Percentiles rank a stretch among this genome's conserved stretches.
These are phyloP conservation scores for Corella eumyota DNA, from an alignment of 23 tunicate species.

Conservation along the genomic window DNA sequence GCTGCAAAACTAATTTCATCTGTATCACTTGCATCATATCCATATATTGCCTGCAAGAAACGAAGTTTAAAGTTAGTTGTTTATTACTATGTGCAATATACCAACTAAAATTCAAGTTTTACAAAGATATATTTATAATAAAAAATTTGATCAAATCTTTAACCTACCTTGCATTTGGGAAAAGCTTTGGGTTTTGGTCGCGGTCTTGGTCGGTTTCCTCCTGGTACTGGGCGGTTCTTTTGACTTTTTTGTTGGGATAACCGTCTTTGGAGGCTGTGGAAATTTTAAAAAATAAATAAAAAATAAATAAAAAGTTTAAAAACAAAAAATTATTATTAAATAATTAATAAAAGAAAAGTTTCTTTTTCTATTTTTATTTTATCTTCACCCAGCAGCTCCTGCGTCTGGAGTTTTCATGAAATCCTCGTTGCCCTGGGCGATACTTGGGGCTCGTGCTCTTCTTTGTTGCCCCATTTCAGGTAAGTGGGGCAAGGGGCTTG, in stretches of 20 bases:
- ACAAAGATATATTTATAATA: not conserved
- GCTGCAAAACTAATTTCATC: constrained; percentile 68
- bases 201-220: constrained; percentile 71
- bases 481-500: constrained; percentile 22
- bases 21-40: constrained; percentile 80
- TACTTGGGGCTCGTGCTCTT: constrained; percentile 76
- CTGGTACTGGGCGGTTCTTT: constrained; percentile 64
- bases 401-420: constrained; percentile 91
- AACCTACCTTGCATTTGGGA: constrained; percentile 67
- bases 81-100: not conserved
- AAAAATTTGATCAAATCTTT: not conserved
- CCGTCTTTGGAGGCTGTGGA: constrained; percentile 45
- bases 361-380: not conserved
- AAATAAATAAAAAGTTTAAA: not conserved
- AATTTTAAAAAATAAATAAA: not conserved
- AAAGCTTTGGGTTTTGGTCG: constrained; percentile 76
- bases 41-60: constrained; percentile 65
- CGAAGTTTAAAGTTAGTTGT: not conserved
- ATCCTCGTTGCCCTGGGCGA: constrained; percentile 6
- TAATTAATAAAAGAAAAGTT: not conserved
- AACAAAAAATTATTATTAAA: not conserved
- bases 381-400: constrained; percentile 80
- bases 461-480: constrained; percentile 74
- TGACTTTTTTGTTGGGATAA: constrained; percentile 77
- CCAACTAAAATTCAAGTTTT: too few species aligned